Evolutionary conservation across 2,797 vertebrate genomes (phyloP).

Genomic region (Protonibea diacanthus): DNA sequence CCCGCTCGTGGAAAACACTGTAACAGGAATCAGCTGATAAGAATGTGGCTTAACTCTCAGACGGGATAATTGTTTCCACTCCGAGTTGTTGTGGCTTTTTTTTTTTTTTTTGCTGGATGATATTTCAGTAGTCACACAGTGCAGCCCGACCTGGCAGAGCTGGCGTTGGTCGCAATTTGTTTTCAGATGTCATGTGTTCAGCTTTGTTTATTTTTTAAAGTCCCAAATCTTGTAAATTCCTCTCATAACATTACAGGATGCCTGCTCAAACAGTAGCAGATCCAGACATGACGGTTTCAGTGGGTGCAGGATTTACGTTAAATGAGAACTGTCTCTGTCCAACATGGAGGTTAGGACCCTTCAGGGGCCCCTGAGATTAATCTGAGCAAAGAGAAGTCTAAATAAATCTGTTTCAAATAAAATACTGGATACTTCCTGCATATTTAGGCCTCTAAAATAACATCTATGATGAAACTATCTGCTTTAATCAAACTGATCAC

Average conservation of each 20-base stretch:
- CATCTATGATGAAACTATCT: background rate
- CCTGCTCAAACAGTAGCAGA: constrained; percentile 21
- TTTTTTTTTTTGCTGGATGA: constrained; percentile 12
- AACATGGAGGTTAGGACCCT: background rate
- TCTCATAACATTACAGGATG: constrained; percentile 15
- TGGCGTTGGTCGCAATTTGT: constrained; percentile 38
- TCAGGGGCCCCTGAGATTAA: background rate
- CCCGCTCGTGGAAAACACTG: constrained; percentile 48
- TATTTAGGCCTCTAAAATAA: fast-evolving
- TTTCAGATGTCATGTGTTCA: constrained; percentile 45
- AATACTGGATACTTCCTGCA: background rate
- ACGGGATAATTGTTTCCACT: constrained; percentile 75
- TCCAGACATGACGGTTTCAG: background rate
- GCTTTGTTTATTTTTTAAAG: constrained; percentile 35
- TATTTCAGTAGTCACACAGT: constrained; percentile 46
- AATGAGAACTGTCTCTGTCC: background rate
- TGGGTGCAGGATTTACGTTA: background rate
- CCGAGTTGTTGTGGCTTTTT: constrained; percentile 29
- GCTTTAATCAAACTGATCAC: background rate
- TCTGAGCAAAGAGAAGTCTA: background rate
- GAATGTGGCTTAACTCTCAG: constrained; percentile 56
- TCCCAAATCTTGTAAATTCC: constrained; percentile 38
- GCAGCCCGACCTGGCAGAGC: background rate
- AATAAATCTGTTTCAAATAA: background rate
- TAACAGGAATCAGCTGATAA: constrained; percentile 71